Evolutionary conservation across 2,113 vertebrate species (phyloP).

Genomic region (Notothenia coriiceps): DNA sequence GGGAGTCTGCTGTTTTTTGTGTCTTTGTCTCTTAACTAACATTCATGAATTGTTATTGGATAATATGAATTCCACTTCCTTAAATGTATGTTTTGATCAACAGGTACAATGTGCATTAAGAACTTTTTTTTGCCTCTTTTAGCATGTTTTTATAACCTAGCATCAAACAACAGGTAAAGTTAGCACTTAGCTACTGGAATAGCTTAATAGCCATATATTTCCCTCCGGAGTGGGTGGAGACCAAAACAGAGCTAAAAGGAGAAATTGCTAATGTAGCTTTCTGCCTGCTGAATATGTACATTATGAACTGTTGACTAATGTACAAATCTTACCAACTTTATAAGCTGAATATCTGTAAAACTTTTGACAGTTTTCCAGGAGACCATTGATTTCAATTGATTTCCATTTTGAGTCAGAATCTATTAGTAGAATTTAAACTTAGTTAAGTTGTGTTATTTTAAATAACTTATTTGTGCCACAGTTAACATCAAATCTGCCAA

Average conservation of each 20-base stretch:
- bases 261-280: neutral
- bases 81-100: neutral
- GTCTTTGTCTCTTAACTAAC: conserved; percentile 24
- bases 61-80: neutral
- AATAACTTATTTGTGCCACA: neutral
- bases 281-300: too few species aligned
- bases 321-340: neutral
- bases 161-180: neutral
- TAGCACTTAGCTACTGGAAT: neutral
- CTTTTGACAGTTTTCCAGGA: neutral
- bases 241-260: neutral
- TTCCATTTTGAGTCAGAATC: neutral
- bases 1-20: conserved; percentile 54
- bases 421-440: neutral
- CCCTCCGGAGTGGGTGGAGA: neutral
- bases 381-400: neutral
- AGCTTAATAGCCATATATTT: neutral
- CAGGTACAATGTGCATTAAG: neutral
- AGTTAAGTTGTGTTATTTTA: neutral
- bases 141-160: neutral
- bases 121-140: too few species aligned
- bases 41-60: neutral
- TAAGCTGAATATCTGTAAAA: neutral
- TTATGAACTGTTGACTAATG: neutral
- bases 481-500: neutral